Conservation (phyloP, 30 jellyfish, hydroid and myxozoan genomes). For the Hydractinia echinata region DNA sequence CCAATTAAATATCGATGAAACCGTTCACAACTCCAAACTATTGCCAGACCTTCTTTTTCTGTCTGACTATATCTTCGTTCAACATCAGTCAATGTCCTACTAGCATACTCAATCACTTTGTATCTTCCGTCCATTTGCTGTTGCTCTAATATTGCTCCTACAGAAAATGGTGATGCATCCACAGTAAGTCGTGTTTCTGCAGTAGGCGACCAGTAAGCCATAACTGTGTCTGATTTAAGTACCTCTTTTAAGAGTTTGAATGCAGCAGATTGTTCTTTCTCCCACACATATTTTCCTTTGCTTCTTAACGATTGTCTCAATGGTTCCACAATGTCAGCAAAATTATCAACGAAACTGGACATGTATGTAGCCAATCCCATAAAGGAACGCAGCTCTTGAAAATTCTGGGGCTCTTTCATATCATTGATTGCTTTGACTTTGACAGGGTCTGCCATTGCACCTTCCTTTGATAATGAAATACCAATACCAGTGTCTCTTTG, state of each 20-base stretch:
- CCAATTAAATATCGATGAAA: slow-evolving; percentile 45
- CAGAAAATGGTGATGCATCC: no score
- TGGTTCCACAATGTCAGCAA: slow-evolving; percentile 2
- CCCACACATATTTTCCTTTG: not conserved
- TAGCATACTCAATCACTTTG: not conserved
- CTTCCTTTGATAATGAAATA: slow-evolving; percentile 7
- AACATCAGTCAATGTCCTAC: slow-evolving; percentile 45
- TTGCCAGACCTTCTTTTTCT: slow-evolving; percentile 45
- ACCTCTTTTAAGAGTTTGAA: not conserved
- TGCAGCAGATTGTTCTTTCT: no score
- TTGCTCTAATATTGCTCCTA: no score
- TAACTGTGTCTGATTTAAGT: slow-evolving; percentile 8
- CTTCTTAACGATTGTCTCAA: slow-evolving; percentile 20
- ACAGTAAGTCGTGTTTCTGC: no score
- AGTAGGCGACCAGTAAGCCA: slow-evolving; percentile 18
- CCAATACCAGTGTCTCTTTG: slow-evolving; percentile 13
- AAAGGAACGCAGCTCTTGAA: not conserved
- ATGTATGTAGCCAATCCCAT: slow-evolving; percentile 11
- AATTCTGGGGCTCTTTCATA: not conserved
- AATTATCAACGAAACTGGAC: not conserved
- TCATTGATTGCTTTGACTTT: not conserved
- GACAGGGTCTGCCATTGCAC: not conserved
- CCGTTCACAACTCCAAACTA: slow-evolving; percentile 56
- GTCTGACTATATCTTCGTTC: slow-evolving; percentile 51
- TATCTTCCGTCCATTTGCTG: no score